phyloP scores from a whole-genome alignment of 2,888 invertebrate genomes.

The Chrysopilus asiliformis region DNA sequence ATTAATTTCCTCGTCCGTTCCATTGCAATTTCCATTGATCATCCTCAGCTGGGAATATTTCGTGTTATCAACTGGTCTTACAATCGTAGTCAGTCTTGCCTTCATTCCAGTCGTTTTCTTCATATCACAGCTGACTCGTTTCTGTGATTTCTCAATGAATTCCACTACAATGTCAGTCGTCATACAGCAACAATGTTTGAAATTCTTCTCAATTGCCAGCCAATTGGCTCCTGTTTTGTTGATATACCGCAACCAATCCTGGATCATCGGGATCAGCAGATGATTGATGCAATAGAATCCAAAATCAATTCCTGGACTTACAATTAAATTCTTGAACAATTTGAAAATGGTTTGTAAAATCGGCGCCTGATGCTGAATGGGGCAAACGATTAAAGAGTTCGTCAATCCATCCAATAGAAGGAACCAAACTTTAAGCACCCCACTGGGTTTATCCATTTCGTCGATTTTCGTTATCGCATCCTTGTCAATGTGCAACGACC shows the following conservation, averaged over 20 bases:
- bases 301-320: conserved; percentile 76
- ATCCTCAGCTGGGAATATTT: conserved; percentile 32
- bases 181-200: conserved; percentile 89
- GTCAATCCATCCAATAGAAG: conserved; percentile 76
- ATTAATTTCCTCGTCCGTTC: conserved; percentile 8
- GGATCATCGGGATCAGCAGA: conserved; percentile 78
- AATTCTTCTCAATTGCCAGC: conserved; percentile 72
- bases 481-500: conserved; percentile 36
- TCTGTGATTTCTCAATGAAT: conserved; percentile 62
- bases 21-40: conserved; percentile 23
- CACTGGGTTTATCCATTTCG: conserved; percentile 62
- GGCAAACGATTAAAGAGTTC: conserved; percentile 67
- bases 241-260: conserved; percentile 77
- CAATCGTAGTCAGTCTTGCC: conserved; percentile 24
- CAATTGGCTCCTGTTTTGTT: conserved; percentile 57
- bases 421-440: conserved; percentile 82
- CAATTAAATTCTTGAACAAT: conserved; percentile 59
- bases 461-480: conserved; percentile 36
- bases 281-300: conserved; percentile 88
- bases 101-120: conserved; percentile 12
- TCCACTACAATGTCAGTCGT: conserved; percentile 84
- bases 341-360: conserved; percentile 80
- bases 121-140: conserved; percentile 34
- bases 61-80: conserved; percentile 32
- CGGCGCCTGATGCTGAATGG: conserved; percentile 77